These are phyloP conservation scores for Nibea albiflora DNA, from an alignment of 2,113 vertebrate species.

Conservation along the genomic window DNA sequence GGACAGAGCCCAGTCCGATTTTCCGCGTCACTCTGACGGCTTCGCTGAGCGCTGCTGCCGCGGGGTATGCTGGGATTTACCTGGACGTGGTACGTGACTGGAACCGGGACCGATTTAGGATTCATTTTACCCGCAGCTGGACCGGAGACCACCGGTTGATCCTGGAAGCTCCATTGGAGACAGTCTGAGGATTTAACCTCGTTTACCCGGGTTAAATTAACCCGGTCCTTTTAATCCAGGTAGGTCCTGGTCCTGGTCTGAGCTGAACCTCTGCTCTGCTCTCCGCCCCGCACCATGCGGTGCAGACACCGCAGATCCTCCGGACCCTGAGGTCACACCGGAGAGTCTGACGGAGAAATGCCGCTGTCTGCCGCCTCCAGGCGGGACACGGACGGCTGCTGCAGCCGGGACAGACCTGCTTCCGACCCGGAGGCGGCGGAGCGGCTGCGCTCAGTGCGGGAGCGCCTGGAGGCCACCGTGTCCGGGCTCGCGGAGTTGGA, in stretches of 20 bases:
- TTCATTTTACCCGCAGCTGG: background rate
- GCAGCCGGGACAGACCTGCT: constrained; percentile 19
- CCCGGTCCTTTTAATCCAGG: background rate
- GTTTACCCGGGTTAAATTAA: background rate
- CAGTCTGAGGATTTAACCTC: background rate
- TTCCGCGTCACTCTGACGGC: background rate
- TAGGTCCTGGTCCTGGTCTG: too few relatives aligned
- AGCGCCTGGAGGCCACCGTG: constrained; percentile 89
- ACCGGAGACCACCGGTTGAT: constrained; percentile 30
- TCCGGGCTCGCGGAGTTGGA: constrained; percentile 90
- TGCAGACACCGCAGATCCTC: background rate
- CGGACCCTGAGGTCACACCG: background rate
- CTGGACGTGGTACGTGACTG: background rate
- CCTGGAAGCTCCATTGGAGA: background rate
- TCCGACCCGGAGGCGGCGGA: constrained; percentile 80
- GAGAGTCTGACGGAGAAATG: constrained; percentile 21
- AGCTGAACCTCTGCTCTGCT: background rate
- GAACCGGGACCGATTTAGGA: background rate
- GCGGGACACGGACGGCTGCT: background rate
- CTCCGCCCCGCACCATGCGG: background rate
- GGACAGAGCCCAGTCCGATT: rapidly evolving
- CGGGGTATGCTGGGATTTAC: background rate
- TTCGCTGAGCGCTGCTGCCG: background rate
- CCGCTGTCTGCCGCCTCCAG: constrained; percentile 19
- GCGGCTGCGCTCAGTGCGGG: constrained; percentile 81